phyloP scores from a whole-genome alignment of 2,888 invertebrate genomes.

The Drosophila cracens region DNA sequence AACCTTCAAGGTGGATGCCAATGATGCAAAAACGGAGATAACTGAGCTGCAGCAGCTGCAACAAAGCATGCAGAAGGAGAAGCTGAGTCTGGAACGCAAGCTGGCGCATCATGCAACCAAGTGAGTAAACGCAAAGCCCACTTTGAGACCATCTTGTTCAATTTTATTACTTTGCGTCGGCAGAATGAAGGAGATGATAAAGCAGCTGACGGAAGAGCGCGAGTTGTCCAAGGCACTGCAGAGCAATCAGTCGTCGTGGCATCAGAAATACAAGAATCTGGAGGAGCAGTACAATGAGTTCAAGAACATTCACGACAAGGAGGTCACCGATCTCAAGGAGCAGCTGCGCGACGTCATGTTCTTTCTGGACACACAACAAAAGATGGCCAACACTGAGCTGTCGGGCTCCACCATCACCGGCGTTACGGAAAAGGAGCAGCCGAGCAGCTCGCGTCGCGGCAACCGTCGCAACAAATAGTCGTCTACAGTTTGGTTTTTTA shows the following conservation, averaged over 20 bases:
- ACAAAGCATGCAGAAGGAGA: conserved; percentile 87
- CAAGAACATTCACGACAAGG: conserved; percentile 87
- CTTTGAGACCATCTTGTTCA: background rate
- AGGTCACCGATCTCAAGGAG: conserved; percentile 94
- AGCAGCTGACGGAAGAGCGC: conserved; percentile 93
- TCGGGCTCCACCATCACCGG: conserved; percentile 82
- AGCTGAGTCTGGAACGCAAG: conserved; percentile 90
- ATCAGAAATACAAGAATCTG: conserved; percentile 87
- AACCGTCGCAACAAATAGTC: conserved; percentile 78
- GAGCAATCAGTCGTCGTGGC: conserved; percentile 91
- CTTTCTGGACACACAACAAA: conserved; percentile 93
- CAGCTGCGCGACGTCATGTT: conserved; percentile 99
- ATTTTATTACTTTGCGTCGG: conserved; percentile 21
- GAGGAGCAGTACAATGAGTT: conserved; percentile 86
- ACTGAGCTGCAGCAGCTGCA: conserved; percentile 86
- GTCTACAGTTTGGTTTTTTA: background rate
- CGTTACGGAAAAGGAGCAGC: conserved; percentile 75
- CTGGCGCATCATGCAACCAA: conserved; percentile 88
- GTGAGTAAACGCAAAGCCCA: conserved; percentile 78
- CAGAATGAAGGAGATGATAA: conserved; percentile 88
- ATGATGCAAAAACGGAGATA: conserved; percentile 86
- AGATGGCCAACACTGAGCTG: conserved; percentile 84
- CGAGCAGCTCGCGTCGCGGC: conserved; percentile 55
- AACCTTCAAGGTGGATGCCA: conserved; percentile 86
- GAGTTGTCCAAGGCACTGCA: conserved; percentile 92